Evolutionary conservation across 2,888 invertebrate genomes (phyloP).

Genomic region (Petrolisthes manimaculis): DNA sequence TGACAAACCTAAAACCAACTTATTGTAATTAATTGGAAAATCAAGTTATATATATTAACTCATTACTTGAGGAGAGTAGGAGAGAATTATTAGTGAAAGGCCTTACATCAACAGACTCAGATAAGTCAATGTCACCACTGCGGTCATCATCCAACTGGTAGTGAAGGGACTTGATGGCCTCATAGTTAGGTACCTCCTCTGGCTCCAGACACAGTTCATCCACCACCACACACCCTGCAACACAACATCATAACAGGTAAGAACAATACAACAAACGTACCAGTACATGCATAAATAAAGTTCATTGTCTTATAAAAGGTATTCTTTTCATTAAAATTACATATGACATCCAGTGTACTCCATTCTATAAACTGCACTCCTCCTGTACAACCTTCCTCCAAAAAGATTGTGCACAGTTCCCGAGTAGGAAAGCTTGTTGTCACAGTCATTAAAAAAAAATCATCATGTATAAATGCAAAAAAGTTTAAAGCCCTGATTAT

Average conservation of each 20-base stretch:
- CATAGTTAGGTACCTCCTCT: conserved; percentile 86
- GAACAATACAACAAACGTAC: background rate
- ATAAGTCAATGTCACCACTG: conserved; percentile 95
- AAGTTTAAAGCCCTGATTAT: no score
- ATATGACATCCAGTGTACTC: background rate
- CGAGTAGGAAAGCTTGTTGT: no score
- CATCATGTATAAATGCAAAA: no score
- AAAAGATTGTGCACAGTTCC: no score
- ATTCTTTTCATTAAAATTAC: background rate
- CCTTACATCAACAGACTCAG: conserved; percentile 94
- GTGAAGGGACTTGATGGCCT: conserved; percentile 93
- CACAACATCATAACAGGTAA: background rate
- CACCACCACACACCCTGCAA: conserved; percentile 57
- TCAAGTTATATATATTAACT: background rate
- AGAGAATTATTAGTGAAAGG: background rate
- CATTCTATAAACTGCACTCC: background rate
- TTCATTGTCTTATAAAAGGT: background rate
- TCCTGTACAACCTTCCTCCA: background rate
- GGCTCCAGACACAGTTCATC: conserved; percentile 77
- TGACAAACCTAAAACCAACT: background rate
- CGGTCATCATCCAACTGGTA: conserved; percentile 96
- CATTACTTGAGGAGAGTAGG: background rate
- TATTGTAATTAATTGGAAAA: background rate
- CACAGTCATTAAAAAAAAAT: no score
- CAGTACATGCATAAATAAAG: background rate